These are phyloP conservation scores for Peromyscus aztecus DNA, from an alignment of 2,797 vertebrate species.

Conservation along the genomic window DNA sequence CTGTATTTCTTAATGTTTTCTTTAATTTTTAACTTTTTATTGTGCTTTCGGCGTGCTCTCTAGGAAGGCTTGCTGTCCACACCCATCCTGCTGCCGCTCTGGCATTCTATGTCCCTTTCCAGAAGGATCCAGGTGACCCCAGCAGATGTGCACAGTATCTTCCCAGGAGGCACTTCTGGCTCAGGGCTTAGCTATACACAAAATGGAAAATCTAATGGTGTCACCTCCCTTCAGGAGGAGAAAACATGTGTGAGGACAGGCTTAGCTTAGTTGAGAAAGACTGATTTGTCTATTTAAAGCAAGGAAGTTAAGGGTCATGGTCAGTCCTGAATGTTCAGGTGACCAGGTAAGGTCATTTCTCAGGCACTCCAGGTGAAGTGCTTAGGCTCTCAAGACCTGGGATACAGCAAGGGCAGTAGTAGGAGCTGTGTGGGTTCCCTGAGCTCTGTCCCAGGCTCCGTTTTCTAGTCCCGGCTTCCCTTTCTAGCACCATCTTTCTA, in stretches of 20 bases:
- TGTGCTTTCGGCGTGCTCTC: slow-evolving; percentile 65
- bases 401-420: not conserved
- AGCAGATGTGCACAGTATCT: slow-evolving; percentile 66
- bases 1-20: not conserved
- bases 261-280: too few species aligned
- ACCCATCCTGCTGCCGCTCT: not conserved
- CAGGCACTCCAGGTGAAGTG: not conserved
- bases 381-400: not conserved
- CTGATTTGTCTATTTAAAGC: not conserved
- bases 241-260: too few species aligned
- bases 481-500: not conserved
- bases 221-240: not conserved
- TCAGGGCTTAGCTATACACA: slow-evolving; percentile 40
- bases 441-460: not conserved
- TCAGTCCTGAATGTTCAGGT: not conserved
- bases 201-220: rapidly evolving
- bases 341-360: not conserved
- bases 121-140: slow-evolving; percentile 74
- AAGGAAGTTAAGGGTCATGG: not conserved
- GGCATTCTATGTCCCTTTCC: not conserved
- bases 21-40: not conserved
- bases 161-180: not conserved
- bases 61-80: slow-evolving; percentile 42
- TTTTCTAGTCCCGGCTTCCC: not conserved
- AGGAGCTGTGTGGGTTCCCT: not conserved